A percentile compares a stretch with the other conserved stretches of the same genome.
Conservation (phyloP, 2,113 vertebrate genomes). For the Lucifuga dentata region DNA sequence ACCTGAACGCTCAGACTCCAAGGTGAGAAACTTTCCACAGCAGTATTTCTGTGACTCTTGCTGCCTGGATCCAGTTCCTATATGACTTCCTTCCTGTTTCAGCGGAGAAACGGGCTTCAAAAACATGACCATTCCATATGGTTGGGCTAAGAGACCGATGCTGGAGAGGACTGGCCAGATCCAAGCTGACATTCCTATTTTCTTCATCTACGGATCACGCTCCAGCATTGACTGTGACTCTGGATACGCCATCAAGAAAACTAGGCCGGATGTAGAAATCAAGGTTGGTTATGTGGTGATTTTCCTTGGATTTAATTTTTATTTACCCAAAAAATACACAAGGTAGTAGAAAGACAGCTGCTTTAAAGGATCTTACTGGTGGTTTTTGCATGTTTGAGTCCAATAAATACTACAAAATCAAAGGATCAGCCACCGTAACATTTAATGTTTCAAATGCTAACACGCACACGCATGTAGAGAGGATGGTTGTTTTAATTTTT, state of each 20-base stretch:
- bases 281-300: constrained; percentile 87
- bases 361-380: no score
- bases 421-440: no score
- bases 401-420: no score
- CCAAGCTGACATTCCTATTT: constrained; percentile 87
- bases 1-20: constrained; percentile 93
- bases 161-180: constrained; percentile 87
- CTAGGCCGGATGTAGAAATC: constrained; percentile 88
- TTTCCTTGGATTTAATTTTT: no score
- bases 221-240: constrained; percentile 95
- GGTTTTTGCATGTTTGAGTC: no score
- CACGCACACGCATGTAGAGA: no score
- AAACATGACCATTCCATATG: constrained; percentile 95
- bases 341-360: no score
- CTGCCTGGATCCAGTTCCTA: not conserved
- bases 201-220: constrained; percentile 93
- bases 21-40: constrained; percentile 79
- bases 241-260: constrained; percentile 87
- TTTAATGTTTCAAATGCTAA: no score
- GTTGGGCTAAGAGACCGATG: constrained; percentile 95
- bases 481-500: no score
- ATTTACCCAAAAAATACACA: no score
- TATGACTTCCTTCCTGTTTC: constrained; percentile 15
- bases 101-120: constrained; percentile 95
- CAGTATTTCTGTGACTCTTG: not conserved